Evolutionary conservation across 1,140 invertebrate species (phyloP).

Genomic region (Drosophila seguyi): DNA sequence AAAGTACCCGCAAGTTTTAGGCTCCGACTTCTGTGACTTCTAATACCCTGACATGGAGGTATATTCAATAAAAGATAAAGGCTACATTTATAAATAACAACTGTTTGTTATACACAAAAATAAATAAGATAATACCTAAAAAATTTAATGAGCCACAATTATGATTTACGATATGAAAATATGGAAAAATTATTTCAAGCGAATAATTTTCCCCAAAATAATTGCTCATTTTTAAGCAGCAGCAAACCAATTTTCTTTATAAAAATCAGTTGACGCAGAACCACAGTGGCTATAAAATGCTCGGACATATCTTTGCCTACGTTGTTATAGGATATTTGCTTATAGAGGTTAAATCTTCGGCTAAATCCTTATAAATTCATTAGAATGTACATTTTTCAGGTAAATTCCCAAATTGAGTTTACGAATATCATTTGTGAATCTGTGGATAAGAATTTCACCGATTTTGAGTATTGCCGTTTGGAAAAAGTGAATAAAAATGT

Average conservation of each 20-base stretch:
- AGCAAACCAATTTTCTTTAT: neutral
- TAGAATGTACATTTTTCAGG: neutral
- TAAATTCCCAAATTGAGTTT: neutral
- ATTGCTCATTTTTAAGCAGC: neutral
- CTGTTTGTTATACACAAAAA: neutral
- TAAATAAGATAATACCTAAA: neutral
- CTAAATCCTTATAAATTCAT: neutral
- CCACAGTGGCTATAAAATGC: neutral
- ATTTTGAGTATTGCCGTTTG: slow-evolving; percentile 15
- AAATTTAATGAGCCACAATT: neutral
- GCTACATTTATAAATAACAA: neutral
- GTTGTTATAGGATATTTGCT: neutral
- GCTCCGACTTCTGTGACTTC: slow-evolving; percentile 50
- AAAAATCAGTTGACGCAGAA: neutral
- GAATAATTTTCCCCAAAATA: slow-evolving; percentile 2
- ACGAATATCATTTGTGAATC: neutral
- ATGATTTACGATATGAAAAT: neutral
- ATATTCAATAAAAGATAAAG: slow-evolving; percentile 12
- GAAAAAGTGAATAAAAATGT: slow-evolving; percentile 12
- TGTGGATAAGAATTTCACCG: neutral
- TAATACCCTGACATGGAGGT: slow-evolving; percentile 24
- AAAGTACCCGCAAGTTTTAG: slow-evolving; percentile 67
- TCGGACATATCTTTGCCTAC: neutral
- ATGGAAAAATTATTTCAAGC: neutral
- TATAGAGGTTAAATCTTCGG: neutral